A percentile compares a stretch with the other conserved stretches of the same genome.
Evolutionary conservation across 2,797 vertebrate genomes (phyloP).

Genomic region (Rachycentron canadum): DNA sequence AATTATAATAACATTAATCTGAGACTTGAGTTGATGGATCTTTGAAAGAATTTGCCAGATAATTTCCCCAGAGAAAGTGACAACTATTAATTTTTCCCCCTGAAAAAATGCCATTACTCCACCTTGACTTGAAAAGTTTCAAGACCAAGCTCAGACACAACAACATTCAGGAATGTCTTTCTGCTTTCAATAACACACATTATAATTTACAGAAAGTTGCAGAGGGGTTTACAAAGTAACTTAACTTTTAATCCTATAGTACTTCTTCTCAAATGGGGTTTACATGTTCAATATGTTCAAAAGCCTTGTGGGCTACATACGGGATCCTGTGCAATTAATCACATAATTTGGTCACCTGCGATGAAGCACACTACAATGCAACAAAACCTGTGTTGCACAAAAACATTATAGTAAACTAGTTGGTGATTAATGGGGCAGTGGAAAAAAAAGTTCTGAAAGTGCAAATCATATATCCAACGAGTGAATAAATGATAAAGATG

Average conservation of each 20-base stretch:
- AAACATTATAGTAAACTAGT: slow-evolving; percentile 63
- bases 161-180: slow-evolving; percentile 81
- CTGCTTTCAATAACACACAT: slow-evolving; percentile 52
- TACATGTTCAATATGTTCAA: slow-evolving; percentile 34
- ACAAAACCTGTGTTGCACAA: slow-evolving; percentile 64
- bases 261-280: slow-evolving; percentile 36
- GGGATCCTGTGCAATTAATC: slow-evolving; percentile 44
- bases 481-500: slow-evolving; percentile 59
- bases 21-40: slow-evolving; percentile 19
- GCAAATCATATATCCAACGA: slow-evolving; percentile 66
- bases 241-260: slow-evolving; percentile 42
- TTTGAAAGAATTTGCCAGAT: slow-evolving; percentile 14
- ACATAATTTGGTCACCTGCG: slow-evolving; percentile 69
- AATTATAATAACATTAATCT: slow-evolving; percentile 26
- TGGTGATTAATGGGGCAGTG: slow-evolving; percentile 41
- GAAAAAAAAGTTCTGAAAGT: slow-evolving; percentile 52
- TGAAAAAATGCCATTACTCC: slow-evolving; percentile 27
- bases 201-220: slow-evolving; percentile 18
- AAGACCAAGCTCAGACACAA: slow-evolving; percentile 34
- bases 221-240: slow-evolving; percentile 34
- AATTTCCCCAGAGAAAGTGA: slow-evolving; percentile 17
- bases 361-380: slow-evolving; percentile 69
- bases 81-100: neutral
- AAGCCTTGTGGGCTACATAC: slow-evolving; percentile 31
- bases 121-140: slow-evolving; percentile 26